A percentile compares a stretch with the other conserved stretches of the same genome.
phyloP scores from a whole-genome alignment of 2,888 invertebrate genomes.

The Lochmaea capreae region DNA sequence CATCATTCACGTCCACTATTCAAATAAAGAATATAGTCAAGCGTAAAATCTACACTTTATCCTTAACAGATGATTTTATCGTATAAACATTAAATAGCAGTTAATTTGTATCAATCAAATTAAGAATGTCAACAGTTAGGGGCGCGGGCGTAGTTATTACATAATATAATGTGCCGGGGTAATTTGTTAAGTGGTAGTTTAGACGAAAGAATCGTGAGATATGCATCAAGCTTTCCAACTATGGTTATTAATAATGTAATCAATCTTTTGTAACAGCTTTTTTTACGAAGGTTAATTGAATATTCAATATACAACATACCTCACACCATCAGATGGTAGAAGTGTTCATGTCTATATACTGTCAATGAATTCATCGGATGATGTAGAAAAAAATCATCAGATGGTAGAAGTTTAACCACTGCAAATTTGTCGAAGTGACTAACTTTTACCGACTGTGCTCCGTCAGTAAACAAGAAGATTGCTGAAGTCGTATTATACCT shows the following conservation, averaged over 20 bases:
- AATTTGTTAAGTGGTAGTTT: constrained; percentile 54
- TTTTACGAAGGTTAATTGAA: background rate
- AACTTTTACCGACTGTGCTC: too few species aligned
- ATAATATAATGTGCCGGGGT: constrained; percentile 43
- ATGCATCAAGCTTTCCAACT: constrained; percentile 58
- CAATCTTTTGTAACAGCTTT: background rate
- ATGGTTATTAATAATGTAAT: constrained; percentile 54
- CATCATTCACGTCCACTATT: too few species aligned
- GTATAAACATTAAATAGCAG: background rate
- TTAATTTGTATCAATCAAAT: constrained; percentile 39
- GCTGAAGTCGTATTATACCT: too few species aligned
- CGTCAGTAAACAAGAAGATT: too few species aligned
- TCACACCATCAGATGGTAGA: too few species aligned
- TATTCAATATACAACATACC: background rate
- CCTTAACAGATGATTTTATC: background rate
- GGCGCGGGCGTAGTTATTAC: constrained; percentile 34
- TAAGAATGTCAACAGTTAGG: constrained; percentile 46
- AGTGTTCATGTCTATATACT: too few species aligned
- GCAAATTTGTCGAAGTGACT: too few species aligned
- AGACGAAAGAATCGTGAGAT: constrained; percentile 58
- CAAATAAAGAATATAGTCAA: background rate
- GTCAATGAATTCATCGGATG: too few species aligned
- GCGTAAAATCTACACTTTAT: background rate
- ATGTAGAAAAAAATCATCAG: too few species aligned
- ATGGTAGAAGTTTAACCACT: too few species aligned